Evolutionary conservation across 1,140 invertebrate species (phyloP).

Genomic region (Dufourea novaeangliae): DNA sequence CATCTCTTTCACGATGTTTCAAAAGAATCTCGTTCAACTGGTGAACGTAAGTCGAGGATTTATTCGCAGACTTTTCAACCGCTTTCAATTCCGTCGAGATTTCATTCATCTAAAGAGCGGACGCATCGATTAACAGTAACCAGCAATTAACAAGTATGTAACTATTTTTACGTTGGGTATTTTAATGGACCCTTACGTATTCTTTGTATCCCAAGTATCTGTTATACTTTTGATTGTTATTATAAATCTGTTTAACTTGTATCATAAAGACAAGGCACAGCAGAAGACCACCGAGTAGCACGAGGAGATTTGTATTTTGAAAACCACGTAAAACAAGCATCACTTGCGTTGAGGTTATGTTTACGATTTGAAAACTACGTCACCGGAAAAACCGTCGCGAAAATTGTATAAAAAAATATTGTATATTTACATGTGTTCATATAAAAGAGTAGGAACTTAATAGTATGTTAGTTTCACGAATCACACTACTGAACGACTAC

Average conservation of each 20-base stretch:
- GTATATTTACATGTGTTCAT: not conserved
- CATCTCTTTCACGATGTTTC: slow-evolving; percentile 72
- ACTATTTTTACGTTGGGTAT: not conserved
- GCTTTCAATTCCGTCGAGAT: slow-evolving; percentile 79
- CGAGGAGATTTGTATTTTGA: slow-evolving; percentile 75
- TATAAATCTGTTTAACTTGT: slow-evolving; percentile 80
- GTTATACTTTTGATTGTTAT: slow-evolving; percentile 79
- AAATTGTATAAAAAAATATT: not conserved
- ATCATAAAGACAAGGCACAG: slow-evolving; percentile 78
- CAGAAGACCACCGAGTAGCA: slow-evolving; percentile 71
- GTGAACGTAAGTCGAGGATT: slow-evolving; percentile 75
- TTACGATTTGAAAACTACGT: not conserved
- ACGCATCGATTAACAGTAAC: slow-evolving; percentile 52
- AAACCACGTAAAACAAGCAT: slow-evolving; percentile 76
- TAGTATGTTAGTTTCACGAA: not conserved
- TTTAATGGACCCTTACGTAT: slow-evolving; percentile 76
- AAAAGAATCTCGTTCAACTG: slow-evolving; percentile 74
- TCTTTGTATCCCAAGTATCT: slow-evolving; percentile 78
- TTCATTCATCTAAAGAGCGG: slow-evolving; percentile 78
- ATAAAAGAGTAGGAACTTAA: not conserved
- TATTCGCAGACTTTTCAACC: slow-evolving; percentile 81
- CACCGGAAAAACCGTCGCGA: not conserved
- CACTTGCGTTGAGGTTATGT: slow-evolving; percentile 61
- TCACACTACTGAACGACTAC: not conserved
- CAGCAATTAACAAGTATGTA: not conserved